Conservation (phyloP, 2,888 invertebrate species). For the Trachelus tabidus region DNA sequence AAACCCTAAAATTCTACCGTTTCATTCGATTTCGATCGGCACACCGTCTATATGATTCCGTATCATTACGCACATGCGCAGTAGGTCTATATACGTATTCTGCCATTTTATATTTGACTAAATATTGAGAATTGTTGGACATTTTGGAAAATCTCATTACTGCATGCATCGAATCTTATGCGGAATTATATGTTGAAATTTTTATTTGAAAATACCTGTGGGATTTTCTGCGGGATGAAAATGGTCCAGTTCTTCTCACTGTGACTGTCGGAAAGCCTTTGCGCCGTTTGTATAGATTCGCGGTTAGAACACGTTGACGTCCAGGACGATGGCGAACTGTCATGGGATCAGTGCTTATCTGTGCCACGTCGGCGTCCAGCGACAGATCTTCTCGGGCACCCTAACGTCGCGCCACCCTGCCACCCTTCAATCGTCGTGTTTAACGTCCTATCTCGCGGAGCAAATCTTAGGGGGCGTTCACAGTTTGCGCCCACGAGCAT, state of each 20-base stretch:
- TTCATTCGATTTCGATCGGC: neutral
- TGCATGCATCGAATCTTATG: neutral
- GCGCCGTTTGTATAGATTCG: neutral
- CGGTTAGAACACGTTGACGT: neutral
- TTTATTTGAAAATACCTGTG: neutral
- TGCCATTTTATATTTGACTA: no score
- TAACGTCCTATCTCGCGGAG: constrained; percentile 29
- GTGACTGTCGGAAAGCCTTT: neutral
- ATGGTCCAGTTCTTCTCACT: neutral
- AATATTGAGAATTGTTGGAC: neutral
- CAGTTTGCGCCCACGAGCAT: neutral
- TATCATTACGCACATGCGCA: neutral
- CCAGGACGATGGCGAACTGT: constrained; percentile 16
- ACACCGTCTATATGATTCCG: neutral
- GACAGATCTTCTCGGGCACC: constrained; percentile 17
- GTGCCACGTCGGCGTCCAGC: constrained; percentile 43
- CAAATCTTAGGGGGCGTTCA: constrained; percentile 22
- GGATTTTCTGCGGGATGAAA: neutral
- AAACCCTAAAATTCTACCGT: neutral
- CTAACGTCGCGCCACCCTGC: constrained; percentile 5
- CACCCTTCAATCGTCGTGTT: constrained; percentile 20
- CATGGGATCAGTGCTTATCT: constrained; percentile 45
- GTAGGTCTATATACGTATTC: neutral
- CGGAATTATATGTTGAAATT: neutral
- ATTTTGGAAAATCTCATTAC: neutral